Evolutionary conservation across 2,113 vertebrate species (phyloP), one percentile per base, ranked within the genome.

Genomic region (Melanocharis versteri): DNA sequence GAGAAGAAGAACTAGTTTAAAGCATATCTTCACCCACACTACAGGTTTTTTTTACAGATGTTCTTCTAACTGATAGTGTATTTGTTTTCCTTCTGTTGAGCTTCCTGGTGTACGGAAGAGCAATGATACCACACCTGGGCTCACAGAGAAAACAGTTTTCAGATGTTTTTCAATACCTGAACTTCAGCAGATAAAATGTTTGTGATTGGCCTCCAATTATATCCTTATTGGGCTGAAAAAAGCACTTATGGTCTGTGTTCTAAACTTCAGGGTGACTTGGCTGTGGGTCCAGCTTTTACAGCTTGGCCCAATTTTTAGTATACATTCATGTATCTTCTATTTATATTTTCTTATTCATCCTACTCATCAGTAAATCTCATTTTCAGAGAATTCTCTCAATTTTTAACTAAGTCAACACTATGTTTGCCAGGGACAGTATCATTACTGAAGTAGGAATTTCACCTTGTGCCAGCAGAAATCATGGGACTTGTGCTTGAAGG

Each of bases 401-500:
- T 94, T 94, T 86, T 92, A 88, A 83, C 54, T 73, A 92, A 88
- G 68, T 95, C 90, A 96, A 96, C 45, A 54, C 47, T 65, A 8
- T 18, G 26, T 73, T 94, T 93, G 90, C 88, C 90, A 93, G 90
- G 85, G 75, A 73, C 62, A 88, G 83, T 86, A 88, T 94, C 66
- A 61, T 96, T 90, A 86, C 50, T 73, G 88, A 92, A 73, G 42
- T 18, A 92, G 83, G 90, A 96, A 92, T 95, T 97, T 73, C 62
- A 86, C 94, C 88, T 92, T 90, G 71, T 92, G 86, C 92, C 95
- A 94, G 85, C 30, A 94, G 83, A 88, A 94, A 53, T 96, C 79
- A 92, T 86, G 71, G 68, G 92, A 90, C 62, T 88, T 62, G 30
- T 61, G 22, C 54, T 93, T 92, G 71, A 93, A 90, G 31, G 53